These are phyloP conservation scores for Catagonus wagneri DNA, from an alignment of 2,113 vertebrate species.

Conservation along the genomic window DNA sequence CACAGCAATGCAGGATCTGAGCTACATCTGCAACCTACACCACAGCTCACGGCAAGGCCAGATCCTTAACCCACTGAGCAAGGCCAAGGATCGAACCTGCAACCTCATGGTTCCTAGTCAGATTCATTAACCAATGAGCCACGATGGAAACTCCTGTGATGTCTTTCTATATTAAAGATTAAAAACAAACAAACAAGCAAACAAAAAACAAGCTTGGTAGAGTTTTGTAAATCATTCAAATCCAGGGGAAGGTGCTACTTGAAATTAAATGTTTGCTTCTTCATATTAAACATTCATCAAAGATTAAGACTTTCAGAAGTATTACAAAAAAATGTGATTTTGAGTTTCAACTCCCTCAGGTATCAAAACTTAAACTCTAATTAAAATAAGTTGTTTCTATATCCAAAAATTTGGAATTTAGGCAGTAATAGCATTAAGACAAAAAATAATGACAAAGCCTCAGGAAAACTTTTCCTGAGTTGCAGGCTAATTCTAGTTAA, in stretches of 20 bases:
- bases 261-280: conserved; percentile 1
- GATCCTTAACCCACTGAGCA: too few relatives aligned
- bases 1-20: too few relatives aligned
- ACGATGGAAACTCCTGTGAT: too few relatives aligned
- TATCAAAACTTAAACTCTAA: conserved; percentile 15
- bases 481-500: background rate
- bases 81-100: too few relatives aligned
- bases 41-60: too few relatives aligned
- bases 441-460: background rate
- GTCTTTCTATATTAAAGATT: background rate
- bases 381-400: background rate
- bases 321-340: background rate
- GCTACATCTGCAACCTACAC: too few relatives aligned
- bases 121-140: too few relatives aligned
- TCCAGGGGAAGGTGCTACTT: background rate
- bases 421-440: background rate
- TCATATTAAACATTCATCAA: background rate
- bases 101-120: too few relatives aligned
- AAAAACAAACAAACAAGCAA: background rate
- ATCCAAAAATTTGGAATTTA: background rate
- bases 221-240: background rate
- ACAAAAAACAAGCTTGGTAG: background rate
- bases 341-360: background rate
- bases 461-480: background rate
- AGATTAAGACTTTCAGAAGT: background rate